Conservation (phyloP, 2,113 vertebrate species). For the Syngnathus typhle region DNA sequence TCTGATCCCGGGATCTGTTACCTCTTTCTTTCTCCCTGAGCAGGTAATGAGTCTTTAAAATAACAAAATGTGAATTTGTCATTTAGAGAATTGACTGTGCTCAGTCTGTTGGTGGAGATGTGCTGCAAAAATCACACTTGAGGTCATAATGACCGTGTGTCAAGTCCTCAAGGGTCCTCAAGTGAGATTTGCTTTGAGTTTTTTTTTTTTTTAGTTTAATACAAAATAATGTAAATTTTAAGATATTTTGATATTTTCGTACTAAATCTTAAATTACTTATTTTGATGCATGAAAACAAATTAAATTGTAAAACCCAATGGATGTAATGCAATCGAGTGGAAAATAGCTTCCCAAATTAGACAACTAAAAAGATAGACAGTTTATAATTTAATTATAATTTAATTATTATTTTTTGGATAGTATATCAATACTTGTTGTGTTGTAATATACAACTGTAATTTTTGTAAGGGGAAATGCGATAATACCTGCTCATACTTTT, state of each 20-base stretch:
- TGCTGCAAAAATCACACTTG: background rate
- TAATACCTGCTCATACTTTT: background rate
- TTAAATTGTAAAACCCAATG: background rate
- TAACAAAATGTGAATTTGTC: background rate
- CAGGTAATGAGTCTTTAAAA: constrained; percentile 62
- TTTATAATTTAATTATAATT: too few species aligned
- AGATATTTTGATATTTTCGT: too few species aligned
- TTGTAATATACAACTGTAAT: background rate
- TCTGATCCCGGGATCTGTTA: constrained; percentile 78
- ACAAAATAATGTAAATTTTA: too few species aligned
- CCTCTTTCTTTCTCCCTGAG: constrained; percentile 68
- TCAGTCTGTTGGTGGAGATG: background rate
- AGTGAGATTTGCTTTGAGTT: background rate
- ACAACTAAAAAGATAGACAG: background rate
- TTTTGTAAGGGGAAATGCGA: background rate
- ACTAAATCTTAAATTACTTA: too few species aligned
- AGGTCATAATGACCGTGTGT: background rate
- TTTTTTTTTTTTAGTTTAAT: too few species aligned
- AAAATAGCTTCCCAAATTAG: background rate
- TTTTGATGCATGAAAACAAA: too few species aligned
- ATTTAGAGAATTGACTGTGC: background rate
- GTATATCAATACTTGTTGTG: background rate
- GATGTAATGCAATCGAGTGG: background rate
- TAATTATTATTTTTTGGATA: too few species aligned
- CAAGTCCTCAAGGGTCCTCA: background rate